These are phyloP conservation scores for Helarctos malayanus DNA, from an alignment of 2,797 vertebrate genomes.

Conservation along the genomic window DNA sequence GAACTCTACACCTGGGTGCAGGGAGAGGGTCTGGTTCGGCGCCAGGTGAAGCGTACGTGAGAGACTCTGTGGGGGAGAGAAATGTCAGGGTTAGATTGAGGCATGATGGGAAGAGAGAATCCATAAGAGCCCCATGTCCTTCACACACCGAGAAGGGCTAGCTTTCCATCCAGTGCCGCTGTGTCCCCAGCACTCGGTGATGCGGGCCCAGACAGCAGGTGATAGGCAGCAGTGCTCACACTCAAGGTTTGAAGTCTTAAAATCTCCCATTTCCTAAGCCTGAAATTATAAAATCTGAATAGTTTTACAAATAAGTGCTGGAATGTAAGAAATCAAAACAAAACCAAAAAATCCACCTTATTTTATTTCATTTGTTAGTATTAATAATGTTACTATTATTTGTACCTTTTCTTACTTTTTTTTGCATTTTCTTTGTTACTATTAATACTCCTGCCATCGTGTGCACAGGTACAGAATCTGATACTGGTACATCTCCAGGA, in stretches of 20 bases:
- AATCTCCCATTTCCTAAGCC: neutral
- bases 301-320: neutral
- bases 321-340: neutral
- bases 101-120: neutral
- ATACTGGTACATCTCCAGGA: neutral
- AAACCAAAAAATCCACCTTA: neutral
- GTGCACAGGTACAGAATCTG: neutral
- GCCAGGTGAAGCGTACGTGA: rapidly evolving
- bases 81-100: neutral
- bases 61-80: neutral
- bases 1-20: neutral
- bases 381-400: neutral
- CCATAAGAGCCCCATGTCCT: rapidly evolving
- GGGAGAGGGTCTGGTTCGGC: rapidly evolving
- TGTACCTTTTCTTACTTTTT: neutral
- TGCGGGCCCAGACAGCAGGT: rapidly evolving
- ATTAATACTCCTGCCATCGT: neutral
- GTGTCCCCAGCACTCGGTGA: too few species aligned
- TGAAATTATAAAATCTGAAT: neutral
- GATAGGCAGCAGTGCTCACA: rapidly evolving
- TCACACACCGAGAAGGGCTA: rapidly evolving
- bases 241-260: neutral
- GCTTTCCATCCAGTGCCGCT: rapidly evolving
- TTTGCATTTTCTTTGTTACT: neutral
- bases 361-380: neutral